These are phyloP conservation scores for Rhagonycha lutea DNA, from an alignment of 2,888 invertebrate species.

Conservation along the genomic window DNA sequence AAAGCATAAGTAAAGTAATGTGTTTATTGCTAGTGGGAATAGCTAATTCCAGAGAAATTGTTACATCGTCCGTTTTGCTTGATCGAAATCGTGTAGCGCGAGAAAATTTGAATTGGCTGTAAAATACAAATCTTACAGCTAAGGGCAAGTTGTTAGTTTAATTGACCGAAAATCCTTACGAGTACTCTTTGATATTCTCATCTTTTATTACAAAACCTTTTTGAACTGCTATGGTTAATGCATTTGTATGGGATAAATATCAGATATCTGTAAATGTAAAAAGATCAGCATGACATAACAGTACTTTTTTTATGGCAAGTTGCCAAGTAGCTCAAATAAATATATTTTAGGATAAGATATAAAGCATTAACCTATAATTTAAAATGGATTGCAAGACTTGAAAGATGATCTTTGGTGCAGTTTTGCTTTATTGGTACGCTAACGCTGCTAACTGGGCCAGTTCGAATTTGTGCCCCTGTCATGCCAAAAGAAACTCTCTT, in stretches of 20 bases:
- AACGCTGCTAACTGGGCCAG: too few relatives aligned
- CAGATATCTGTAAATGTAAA: too few relatives aligned
- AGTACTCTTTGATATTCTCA: constrained; percentile 16
- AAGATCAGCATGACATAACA: not conserved
- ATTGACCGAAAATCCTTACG: constrained; percentile 21
- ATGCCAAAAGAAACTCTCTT: too few relatives aligned
- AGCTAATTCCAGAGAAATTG: not conserved
- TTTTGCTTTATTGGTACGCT: too few relatives aligned
- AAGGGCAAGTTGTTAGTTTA: constrained; percentile 19
- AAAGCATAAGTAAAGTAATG: not conserved
- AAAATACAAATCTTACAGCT: constrained; percentile 7
- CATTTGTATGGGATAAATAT: not conserved
- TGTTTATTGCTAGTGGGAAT: not conserved
- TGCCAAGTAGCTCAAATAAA: not conserved
- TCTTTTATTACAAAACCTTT: not conserved
- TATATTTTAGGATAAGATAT: not conserved
- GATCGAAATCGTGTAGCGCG: not conserved
- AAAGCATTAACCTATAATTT: not conserved
- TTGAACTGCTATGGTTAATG: not conserved
- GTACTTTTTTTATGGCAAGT: not conserved
- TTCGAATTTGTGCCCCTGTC: too few relatives aligned
- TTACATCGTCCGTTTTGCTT: not conserved
- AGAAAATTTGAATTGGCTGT: constrained; percentile 4
- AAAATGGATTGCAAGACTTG: too few relatives aligned
- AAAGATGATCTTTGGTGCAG: too few relatives aligned